These are phyloP conservation scores for Macrotrachela quadricornifera DNA, from an alignment of 1,140 invertebrate genomes.

Conservation along the genomic window DNA sequence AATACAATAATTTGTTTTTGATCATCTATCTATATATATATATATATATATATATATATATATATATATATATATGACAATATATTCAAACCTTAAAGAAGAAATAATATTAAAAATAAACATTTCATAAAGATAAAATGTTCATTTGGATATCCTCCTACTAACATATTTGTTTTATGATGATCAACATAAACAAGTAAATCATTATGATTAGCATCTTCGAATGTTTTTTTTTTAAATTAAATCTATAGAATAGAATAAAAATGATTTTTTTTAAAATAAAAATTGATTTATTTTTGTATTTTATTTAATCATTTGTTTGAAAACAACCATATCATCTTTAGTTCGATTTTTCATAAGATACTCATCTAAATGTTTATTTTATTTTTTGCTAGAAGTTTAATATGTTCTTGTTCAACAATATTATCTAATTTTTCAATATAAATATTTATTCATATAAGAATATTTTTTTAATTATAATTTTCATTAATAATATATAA, in stretches of 20 bases:
- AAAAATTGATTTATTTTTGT: slow-evolving; percentile 10
- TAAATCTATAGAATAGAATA: not conserved
- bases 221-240: slow-evolving; percentile 1
- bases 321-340: slow-evolving; percentile 7
- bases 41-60: slow-evolving; percentile 8
- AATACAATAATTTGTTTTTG: slow-evolving; percentile 48
- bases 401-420: not conserved
- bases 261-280: not conserved
- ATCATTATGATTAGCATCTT: not conserved
- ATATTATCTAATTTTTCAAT: not conserved
- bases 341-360: not conserved
- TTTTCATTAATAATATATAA: slow-evolving; percentile 24
- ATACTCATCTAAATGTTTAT: not conserved
- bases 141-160: slow-evolving; percentile 56
- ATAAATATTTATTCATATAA: too few species aligned
- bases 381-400: too few species aligned
- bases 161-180: slow-evolving; percentile 54
- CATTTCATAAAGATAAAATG: slow-evolving; percentile 72
- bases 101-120: slow-evolving; percentile 75
- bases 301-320: slow-evolving; percentile 6
- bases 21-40: slow-evolving; percentile 46
- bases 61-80: slow-evolving; percentile 6
- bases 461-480: slow-evolving; percentile 11
- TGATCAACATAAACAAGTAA: slow-evolving; percentile 43
- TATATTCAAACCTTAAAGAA: slow-evolving; percentile 43